Evolutionary conservation across 2,797 vertebrate genomes (phyloP), one percentile per base, ranked within the genome.

Genomic region (Acipenser oxyrinchus): DNA sequence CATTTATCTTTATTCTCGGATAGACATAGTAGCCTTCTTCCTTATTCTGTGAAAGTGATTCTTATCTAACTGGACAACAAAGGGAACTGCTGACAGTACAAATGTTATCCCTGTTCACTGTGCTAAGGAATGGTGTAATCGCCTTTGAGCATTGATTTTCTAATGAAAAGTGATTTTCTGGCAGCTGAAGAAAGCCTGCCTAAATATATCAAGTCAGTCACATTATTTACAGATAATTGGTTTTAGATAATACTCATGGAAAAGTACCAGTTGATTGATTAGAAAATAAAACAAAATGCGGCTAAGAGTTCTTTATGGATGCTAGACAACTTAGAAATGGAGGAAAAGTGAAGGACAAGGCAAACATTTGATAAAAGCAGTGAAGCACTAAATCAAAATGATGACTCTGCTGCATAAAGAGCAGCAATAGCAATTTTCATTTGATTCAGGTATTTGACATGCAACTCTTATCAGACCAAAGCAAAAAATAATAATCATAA

Each of bases 91-190:
- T 18, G 64, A 65, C 60, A 65, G 61, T 60, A 62, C 60, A 49
- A 62, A 52, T 61, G 61, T 62, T 62, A 49, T 68, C 60, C 15
- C 63, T 52, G 58, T 13, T 69, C 60, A 53, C 10, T 52, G 62
- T 65, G 49, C 48, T 69, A 48, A 55, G 15, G 64, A 62, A 62
- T 66, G 64, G 23, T n/a, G 61, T n/a, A 61, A 48, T 69, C 15
- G n/a, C 68, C 60, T 60, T 66, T 13, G 52, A 13, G 51, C 51
- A 69, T 66, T 57, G 68, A 69, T 69, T 61, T 60, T 52, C 18
- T 61, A 57, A 58, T 58, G 53, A 49, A 65, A 66, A 60, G 67
- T 62, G 64, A 60, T 65, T 53, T 65, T 69, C 12, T 51, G 48
- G 68, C 23, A 7, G 48, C 15, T n/a, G 18, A 37, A 69, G 59